A percentile compares a stretch with the other conserved stretches of the same genome.
Conservation (phyloP, 2,888 invertebrate genomes). For the Dromius quadrimaculatus region DNA sequence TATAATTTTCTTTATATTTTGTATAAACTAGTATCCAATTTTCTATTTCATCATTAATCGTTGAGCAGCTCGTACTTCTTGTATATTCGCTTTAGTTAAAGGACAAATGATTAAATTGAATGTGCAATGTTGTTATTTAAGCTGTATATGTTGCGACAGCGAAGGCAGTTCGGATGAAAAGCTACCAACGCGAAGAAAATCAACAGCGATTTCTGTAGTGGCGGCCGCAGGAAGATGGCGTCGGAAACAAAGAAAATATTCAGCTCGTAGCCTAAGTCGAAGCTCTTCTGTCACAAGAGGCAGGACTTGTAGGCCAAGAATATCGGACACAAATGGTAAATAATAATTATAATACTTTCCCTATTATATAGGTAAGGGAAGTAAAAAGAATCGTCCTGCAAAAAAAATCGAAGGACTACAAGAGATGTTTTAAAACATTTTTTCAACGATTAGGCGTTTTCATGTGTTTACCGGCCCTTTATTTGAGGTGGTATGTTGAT, state of each 20-base stretch:
- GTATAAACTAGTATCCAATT: neutral
- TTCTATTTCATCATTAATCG: too few species aligned
- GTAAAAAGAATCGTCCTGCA: too few species aligned
- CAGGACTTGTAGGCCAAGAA: slow-evolving; percentile 54
- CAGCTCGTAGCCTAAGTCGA: slow-evolving; percentile 57
- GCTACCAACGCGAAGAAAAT: slow-evolving; percentile 27
- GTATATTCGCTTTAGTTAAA: neutral
- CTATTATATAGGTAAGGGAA: too few species aligned
- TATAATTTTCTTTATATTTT: slow-evolving; percentile 15
- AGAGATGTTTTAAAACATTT: too few species aligned
- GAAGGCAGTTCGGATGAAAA: slow-evolving; percentile 46
- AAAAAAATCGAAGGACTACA: too few species aligned
- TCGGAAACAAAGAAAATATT: slow-evolving; percentile 62
- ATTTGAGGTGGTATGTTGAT: too few species aligned
- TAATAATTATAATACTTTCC: too few species aligned
- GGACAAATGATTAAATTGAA: too few species aligned
- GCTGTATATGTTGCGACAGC: slow-evolving; percentile 48
- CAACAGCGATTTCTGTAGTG: slow-evolving; percentile 59
- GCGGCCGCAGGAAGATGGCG: slow-evolving; percentile 64
- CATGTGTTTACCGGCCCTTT: too few species aligned
- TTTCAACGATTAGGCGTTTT: too few species aligned
- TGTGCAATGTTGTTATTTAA: slow-evolving; percentile 24
- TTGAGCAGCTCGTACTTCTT: slow-evolving; percentile 2
- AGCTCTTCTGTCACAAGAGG: slow-evolving; percentile 57
- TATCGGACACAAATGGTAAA: slow-evolving; percentile 39